Percentiles rank a stretch among this genome's conserved stretches.
Evolutionary conservation across 2,888 invertebrate species (phyloP).

Genomic region (Melikaiella ostensackeni): DNA sequence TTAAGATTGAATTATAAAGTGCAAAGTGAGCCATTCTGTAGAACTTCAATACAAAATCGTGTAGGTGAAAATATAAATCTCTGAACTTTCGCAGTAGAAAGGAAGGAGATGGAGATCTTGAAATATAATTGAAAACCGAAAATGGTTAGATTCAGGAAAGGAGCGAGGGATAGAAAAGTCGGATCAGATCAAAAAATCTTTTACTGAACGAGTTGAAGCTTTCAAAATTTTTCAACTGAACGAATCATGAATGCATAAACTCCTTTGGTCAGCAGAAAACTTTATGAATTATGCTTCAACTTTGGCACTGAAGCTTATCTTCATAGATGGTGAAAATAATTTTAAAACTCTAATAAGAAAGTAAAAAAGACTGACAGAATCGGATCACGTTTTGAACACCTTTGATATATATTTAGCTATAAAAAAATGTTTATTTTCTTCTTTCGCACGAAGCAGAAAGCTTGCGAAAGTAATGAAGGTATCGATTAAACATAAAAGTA

Average conservation of each 20-base stretch:
- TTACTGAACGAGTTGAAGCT: neutral
- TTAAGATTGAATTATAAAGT: constrained; percentile 24
- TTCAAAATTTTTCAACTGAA: neutral
- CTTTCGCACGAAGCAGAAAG: constrained; percentile 43
- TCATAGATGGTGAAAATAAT: neutral
- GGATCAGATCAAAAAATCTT: no score
- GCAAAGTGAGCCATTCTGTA: neutral
- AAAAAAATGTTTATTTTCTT: neutral
- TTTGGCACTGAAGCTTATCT: neutral
- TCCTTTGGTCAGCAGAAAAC: neutral
- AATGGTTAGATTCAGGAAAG: neutral
- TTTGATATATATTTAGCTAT: neutral
- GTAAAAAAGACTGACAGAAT: neutral
- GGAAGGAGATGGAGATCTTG: neutral
- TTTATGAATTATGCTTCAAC: neutral
- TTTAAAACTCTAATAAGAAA: no score
- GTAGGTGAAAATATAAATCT: neutral
- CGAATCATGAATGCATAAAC: neutral
- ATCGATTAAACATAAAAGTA: constrained; percentile 63
- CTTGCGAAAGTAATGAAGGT: constrained; percentile 51
- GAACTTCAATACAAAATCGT: no score
- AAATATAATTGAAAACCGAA: constrained; percentile 1
- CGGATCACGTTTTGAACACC: neutral
- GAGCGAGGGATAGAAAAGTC: neutral
- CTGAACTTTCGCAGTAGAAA: neutral